Percentiles rank a stretch among this genome's conserved stretches.
Evolutionary conservation across 2,888 invertebrate species (phyloP).

Genomic region (Philereme vetulata): DNA sequence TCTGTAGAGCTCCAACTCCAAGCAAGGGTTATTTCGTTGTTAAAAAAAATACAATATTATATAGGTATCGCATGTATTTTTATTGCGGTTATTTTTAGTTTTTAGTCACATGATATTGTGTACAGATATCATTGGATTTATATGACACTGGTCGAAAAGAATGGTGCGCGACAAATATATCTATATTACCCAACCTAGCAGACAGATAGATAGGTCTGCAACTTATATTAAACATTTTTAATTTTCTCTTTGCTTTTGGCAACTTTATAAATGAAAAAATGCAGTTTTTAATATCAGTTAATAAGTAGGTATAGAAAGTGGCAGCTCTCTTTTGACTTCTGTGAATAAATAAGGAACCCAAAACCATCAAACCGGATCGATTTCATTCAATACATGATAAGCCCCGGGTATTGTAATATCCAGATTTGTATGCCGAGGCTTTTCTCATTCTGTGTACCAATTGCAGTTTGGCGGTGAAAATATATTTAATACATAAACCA

Average conservation of each 20-base stretch:
- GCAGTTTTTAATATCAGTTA: no score
- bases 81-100: no score
- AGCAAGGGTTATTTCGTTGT: neutral
- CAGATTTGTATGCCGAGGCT: slow-evolving; percentile 28
- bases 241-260: no score
- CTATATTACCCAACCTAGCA: no score
- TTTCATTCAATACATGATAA: slow-evolving; percentile 25
- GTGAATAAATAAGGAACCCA: neutral
- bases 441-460: slow-evolving; percentile 21
- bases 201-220: no score
- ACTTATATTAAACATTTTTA: no score
- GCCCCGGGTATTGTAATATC: slow-evolving; percentile 15
- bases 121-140: no score
- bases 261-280: no score
- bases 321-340: neutral
- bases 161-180: no score
- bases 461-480: slow-evolving; percentile 59
- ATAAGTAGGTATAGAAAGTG: no score
- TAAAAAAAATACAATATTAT: neutral
- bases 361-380: slow-evolving; percentile 19
- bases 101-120: no score
- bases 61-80: neutral
- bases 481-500: slow-evolving; percentile 52
- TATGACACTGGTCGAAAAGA: no score
- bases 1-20: neutral